Evolutionary conservation across 1,140 invertebrate genomes (phyloP).

Genomic region (Anastrepha ludens): DNA sequence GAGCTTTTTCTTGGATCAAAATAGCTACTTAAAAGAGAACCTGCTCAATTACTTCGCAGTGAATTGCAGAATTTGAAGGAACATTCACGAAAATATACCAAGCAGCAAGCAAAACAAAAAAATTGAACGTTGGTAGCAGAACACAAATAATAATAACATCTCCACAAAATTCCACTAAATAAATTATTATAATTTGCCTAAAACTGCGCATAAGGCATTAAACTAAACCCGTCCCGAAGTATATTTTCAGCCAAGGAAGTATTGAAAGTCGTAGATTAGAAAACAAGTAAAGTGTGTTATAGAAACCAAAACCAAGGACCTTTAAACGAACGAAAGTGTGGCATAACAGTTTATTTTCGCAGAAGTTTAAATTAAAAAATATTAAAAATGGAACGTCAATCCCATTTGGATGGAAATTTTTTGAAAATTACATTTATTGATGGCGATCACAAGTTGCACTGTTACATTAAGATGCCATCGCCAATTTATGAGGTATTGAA

Average conservation of each 20-base stretch:
- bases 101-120: background rate
- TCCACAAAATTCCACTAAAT: background rate
- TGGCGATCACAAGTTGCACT: conserved; percentile 62
- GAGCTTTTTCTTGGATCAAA: background rate
- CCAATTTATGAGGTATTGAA: conserved; percentile 58
- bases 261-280: background rate
- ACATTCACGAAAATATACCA: conserved; percentile 41
- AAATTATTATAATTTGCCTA: background rate
- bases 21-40: background rate
- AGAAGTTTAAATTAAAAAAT: background rate
- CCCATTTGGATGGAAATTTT: conserved; percentile 54
- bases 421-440: conserved; percentile 68
- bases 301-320: background rate
- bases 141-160: conserved; percentile 16
- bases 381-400: conserved; percentile 61
- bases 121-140: background rate
- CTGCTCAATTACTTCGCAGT: background rate
- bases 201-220: too few species aligned
- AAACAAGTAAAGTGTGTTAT: background rate
- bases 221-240: background rate
- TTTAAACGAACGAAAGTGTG: too few species aligned
- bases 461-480: conserved; percentile 65
- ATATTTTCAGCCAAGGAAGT: background rate
- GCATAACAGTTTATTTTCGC: background rate
- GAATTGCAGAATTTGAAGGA: conserved; percentile 46